A percentile compares a stretch with the other conserved stretches of the same genome.
These are phyloP conservation scores for Pogonocherus hispidulus DNA, from an alignment of 2,888 invertebrate genomes.

Conservation along the genomic window DNA sequence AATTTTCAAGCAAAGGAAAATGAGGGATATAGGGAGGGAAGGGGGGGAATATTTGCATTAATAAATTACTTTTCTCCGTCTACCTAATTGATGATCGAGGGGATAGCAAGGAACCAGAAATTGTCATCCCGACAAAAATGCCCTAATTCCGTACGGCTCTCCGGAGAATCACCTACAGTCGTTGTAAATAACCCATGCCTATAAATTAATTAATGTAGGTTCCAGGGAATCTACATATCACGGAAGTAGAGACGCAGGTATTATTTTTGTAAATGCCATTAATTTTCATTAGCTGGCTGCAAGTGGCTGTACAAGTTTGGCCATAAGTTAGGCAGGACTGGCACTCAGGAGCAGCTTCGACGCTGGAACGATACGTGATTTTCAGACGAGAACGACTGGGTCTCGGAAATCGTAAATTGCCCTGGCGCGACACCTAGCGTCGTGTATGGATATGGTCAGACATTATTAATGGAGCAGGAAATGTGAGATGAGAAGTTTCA, in stretches of 20 bases:
- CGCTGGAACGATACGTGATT: conserved; percentile 36
- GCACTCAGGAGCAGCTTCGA: conserved; percentile 48
- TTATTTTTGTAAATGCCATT: conserved; percentile 50
- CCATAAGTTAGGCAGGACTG: conserved; percentile 48
- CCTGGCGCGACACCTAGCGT: neutral
- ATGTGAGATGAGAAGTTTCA: too few species aligned
- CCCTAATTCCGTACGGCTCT: neutral
- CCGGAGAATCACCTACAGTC: conserved; percentile 10
- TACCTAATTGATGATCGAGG: conserved; percentile 6
- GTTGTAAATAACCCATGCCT: conserved; percentile 12
- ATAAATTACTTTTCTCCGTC: neutral
- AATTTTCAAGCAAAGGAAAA: too few species aligned
- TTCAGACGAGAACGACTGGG: conserved; percentile 33
- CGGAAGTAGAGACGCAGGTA: conserved; percentile 28
- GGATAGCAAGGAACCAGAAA: too few species aligned
- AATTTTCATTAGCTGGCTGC: conserved; percentile 54
- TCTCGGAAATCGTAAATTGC: conserved; percentile 20
- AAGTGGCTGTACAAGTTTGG: conserved; percentile 54
- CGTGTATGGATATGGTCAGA: neutral
- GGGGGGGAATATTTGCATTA: too few species aligned
- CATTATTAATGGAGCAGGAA: neutral
- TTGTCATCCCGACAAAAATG: conserved; percentile 14
- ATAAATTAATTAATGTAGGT: conserved; percentile 31
- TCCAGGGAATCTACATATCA: conserved; percentile 33
- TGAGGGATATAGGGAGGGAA: too few species aligned